Conservation (phyloP, 2,797 vertebrate genomes). For the Scleropages formosus region DNA sequence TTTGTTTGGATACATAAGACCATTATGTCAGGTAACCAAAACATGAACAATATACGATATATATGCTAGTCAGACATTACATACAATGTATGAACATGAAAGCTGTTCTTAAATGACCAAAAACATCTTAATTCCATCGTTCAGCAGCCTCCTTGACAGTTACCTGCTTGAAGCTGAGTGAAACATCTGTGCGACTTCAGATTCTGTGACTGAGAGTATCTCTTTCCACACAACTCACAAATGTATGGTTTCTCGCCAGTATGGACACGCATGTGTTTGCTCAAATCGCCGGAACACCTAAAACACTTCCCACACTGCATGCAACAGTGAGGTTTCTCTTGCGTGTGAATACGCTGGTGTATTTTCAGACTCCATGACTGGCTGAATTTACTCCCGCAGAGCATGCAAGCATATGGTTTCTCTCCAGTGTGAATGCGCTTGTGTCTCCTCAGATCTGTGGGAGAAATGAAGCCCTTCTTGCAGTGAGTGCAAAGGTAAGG, state of each 20-base stretch:
- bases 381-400: constrained; percentile 26
- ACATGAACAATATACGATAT: too few relatives aligned
- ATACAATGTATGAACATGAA: too few relatives aligned
- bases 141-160: neutral
- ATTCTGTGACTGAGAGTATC: constrained; percentile 24
- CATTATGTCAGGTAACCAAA: too few relatives aligned
- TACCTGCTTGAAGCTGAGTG: constrained; percentile 8
- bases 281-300: constrained; percentile 16
- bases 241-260: constrained; percentile 26
- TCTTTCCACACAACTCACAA: constrained; percentile 24
- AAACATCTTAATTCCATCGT: neutral
- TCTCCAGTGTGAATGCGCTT: constrained; percentile 25
- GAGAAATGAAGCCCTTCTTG: constrained; percentile 26
- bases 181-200: constrained; percentile 25
- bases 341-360: constrained; percentile 28
- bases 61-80: too few relatives aligned
- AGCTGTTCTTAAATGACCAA: neutral
- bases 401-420: constrained; percentile 24
- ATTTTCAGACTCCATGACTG: constrained; percentile 27
- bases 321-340: constrained; percentile 26
- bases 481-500: constrained; percentile 25
- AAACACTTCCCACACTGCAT: constrained; percentile 27
- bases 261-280: constrained; percentile 23
- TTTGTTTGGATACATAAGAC: too few relatives aligned
- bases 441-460: constrained; percentile 22